Conservation (phyloP, 2,888 invertebrate genomes). For the Nineta flava region DNA sequence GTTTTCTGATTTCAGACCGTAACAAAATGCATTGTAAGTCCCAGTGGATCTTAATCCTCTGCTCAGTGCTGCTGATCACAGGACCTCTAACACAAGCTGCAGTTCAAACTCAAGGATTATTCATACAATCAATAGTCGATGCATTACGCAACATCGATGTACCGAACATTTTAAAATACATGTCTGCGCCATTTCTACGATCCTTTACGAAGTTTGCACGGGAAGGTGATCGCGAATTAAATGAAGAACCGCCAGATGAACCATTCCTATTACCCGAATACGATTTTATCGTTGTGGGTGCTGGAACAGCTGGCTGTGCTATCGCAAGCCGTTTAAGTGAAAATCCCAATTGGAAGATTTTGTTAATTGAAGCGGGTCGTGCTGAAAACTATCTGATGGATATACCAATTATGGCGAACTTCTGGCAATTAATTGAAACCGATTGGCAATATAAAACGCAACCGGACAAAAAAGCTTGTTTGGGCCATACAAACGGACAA, state of each 20-base stretch:
- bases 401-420: constrained; percentile 55
- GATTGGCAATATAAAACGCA: constrained; percentile 74
- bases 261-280: constrained; percentile 37
- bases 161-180: too few relatives aligned
- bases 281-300: constrained; percentile 65
- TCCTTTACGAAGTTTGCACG: constrained; percentile 26
- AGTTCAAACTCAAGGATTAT: too few relatives aligned
- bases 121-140: too few relatives aligned
- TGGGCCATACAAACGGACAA: constrained; percentile 59
- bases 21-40: too few relatives aligned
- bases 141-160: too few relatives aligned
- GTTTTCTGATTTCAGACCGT: too few relatives aligned
- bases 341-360: constrained; percentile 46
- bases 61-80: too few relatives aligned
- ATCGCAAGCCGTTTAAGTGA: constrained; percentile 59
- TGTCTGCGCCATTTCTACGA: too few relatives aligned
- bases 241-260: constrained; percentile 37
- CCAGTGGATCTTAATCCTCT: too few relatives aligned
- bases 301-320: constrained; percentile 65
- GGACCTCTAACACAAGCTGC: too few relatives aligned
- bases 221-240: constrained; percentile 35
- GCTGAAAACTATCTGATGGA: constrained; percentile 58
- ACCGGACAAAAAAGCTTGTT: constrained; percentile 56
- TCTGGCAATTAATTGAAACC: constrained; percentile 50
- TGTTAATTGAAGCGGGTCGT: constrained; percentile 57